Percentiles rank a stretch among this genome's conserved stretches.
phyloP scores from a whole-genome alignment of 2,797 vertebrate species.

The Gymnoscopelus microlampas region DNA sequence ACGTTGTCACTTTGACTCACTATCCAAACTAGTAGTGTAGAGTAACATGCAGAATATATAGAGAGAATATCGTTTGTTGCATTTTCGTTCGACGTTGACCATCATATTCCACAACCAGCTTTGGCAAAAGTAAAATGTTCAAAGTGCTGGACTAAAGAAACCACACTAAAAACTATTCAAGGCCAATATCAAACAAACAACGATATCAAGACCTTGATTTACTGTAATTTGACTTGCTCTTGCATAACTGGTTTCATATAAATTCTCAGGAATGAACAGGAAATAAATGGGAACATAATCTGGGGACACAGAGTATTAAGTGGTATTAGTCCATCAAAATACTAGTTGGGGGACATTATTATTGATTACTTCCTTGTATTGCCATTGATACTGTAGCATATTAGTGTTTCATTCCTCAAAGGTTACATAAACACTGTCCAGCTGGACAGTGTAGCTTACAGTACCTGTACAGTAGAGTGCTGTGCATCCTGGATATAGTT shows the following conservation, averaged over 20 bases:
- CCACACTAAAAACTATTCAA: conserved; percentile 27
- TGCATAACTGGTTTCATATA: conserved; percentile 21
- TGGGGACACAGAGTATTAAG: no score
- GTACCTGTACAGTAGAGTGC: conserved; percentile 27
- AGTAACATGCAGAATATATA: no score
- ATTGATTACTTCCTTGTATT: conserved; percentile 14
- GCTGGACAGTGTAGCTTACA: conserved; percentile 21
- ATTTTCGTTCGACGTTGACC: no score
- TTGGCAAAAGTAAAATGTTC: no score
- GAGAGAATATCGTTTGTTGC: no score
- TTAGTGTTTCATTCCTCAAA: conserved; percentile 13
- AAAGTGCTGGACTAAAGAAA: not conserved
- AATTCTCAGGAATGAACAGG: conserved; percentile 15
- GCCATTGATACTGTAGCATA: conserved; percentile 17
- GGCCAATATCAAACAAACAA: conserved; percentile 24
- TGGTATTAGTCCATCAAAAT: no score
- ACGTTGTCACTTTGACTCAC: no score
- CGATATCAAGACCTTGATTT: conserved; percentile 30
- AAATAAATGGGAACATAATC: not conserved
- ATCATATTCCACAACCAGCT: no score
- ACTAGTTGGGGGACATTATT: no score
- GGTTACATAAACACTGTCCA: conserved; percentile 25
- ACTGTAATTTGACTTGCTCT: conserved; percentile 22
- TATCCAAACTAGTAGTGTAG: no score
- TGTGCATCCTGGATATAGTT: no score